Conservation (phyloP, 1,140 invertebrate species). For the Pomacea maculata region DNA sequence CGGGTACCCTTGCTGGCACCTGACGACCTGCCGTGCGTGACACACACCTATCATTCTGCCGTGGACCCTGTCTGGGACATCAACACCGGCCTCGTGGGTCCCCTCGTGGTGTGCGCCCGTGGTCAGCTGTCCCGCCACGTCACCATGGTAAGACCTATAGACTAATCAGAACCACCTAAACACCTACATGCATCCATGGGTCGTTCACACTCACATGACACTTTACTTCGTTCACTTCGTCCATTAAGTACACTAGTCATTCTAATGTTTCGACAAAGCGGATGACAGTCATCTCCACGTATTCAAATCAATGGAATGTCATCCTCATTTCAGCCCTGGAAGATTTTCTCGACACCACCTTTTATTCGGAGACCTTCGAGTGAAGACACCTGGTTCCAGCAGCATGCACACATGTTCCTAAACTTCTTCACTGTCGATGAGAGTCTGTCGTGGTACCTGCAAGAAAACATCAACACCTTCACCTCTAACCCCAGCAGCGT, state of each 20-base stretch:
- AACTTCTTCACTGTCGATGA: slow-evolving; percentile 41
- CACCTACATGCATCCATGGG: background rate
- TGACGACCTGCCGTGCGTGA: slow-evolving; percentile 49
- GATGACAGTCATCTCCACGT: too few species aligned
- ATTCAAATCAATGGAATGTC: too few species aligned
- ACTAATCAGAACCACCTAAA: background rate
- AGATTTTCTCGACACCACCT: too few species aligned
- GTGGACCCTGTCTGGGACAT: slow-evolving; percentile 49
- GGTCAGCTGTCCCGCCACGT: slow-evolving; percentile 25
- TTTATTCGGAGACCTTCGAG: too few species aligned
- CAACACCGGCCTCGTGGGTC: slow-evolving; percentile 55
- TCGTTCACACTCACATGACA: background rate
- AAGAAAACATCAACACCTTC: slow-evolving; percentile 42
- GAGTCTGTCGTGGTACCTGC: slow-evolving; percentile 49
- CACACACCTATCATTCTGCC: slow-evolving; percentile 56
- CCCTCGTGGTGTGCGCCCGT: slow-evolving; percentile 51
- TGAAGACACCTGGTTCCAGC: slow-evolving; percentile 1
- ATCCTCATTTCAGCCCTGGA: too few species aligned
- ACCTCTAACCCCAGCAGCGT: background rate
- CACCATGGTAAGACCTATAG: slow-evolving; percentile 11
- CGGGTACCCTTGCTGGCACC: slow-evolving; percentile 32
- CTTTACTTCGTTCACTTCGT: background rate
- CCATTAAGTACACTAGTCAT: background rate
- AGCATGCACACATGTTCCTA: slow-evolving; percentile 22
- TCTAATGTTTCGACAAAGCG: too few species aligned